Conservation (phyloP, 2,113 vertebrate genomes). For the Probosciger aterrimus region DNA sequence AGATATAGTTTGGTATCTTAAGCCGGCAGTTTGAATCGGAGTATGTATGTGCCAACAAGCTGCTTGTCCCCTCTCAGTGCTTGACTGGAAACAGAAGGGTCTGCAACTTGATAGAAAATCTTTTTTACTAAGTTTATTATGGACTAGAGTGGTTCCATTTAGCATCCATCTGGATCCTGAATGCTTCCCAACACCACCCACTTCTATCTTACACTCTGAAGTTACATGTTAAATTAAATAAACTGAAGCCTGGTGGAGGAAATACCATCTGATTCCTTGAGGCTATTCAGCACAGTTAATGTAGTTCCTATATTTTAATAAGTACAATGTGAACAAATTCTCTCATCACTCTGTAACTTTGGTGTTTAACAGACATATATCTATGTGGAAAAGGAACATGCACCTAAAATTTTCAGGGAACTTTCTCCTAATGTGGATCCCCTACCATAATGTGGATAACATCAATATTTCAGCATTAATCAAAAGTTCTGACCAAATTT, state of each 20-base stretch:
- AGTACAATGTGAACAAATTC: neutral
- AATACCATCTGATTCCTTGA: neutral
- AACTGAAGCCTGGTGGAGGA: neutral
- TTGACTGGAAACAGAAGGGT: constrained; percentile 40
- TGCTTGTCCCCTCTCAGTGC: neutral
- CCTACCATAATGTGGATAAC: neutral
- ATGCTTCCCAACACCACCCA: constrained; percentile 24
- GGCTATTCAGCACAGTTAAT: neutral
- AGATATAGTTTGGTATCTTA: constrained; percentile 2
- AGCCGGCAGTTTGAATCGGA: neutral
- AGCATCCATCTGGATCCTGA: constrained; percentile 13
- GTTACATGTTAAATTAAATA: constrained; percentile 8
- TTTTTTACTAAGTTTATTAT: constrained; percentile 43
- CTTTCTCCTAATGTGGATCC: neutral
- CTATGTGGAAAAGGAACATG: neutral
- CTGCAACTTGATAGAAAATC: neutral
- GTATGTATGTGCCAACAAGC: neutral
- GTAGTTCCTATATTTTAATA: neutral
- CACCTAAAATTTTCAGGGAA: neutral
- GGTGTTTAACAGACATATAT: neutral
- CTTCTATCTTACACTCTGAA: constrained; percentile 5
- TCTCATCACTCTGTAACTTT: neutral
- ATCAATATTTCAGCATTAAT: neutral
- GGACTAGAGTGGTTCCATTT: constrained; percentile 11
- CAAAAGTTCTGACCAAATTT: neutral